These are phyloP conservation scores for Lycia hirtaria DNA, from an alignment of 2,888 invertebrate genomes.

Conservation along the genomic window DNA sequence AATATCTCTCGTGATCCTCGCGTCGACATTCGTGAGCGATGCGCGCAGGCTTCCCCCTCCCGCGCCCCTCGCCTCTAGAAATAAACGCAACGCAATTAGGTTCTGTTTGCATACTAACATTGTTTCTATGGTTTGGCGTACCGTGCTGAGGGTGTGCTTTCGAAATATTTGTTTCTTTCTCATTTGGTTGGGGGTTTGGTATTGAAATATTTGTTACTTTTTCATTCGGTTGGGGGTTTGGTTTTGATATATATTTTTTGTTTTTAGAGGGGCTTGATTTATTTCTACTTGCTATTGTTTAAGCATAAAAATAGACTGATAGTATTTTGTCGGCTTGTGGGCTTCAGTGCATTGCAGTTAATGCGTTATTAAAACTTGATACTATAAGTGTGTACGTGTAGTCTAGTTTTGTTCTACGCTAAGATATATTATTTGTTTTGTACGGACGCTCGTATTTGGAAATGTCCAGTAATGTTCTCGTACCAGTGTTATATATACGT, in stretches of 20 bases:
- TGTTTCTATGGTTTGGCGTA: too few relatives aligned
- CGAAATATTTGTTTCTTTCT: too few relatives aligned
- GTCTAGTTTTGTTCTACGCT: too few relatives aligned
- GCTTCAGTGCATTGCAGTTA: neutral
- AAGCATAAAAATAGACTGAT: neutral
- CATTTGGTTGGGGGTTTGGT: neutral
- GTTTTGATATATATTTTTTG: too few relatives aligned
- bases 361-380: too few relatives aligned
- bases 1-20: conserved; percentile 51
- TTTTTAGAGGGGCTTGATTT: neutral
- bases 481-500: too few relatives aligned
- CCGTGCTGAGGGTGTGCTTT: neutral
- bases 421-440: too few relatives aligned
- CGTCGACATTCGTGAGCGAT: conserved; percentile 43
- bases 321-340: neutral
- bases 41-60: neutral
- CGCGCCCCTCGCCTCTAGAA: neutral
- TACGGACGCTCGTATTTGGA: too few relatives aligned
- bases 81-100: neutral
- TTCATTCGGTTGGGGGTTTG: neutral
- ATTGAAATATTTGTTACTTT: too few relatives aligned
- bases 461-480: too few relatives aligned
- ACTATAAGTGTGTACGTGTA: too few relatives aligned
- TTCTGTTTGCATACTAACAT: conserved; percentile 1
- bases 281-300: neutral